phyloP scores from a whole-genome alignment of 2,888 invertebrate genomes.

The Oxyteleia sp. region DNA sequence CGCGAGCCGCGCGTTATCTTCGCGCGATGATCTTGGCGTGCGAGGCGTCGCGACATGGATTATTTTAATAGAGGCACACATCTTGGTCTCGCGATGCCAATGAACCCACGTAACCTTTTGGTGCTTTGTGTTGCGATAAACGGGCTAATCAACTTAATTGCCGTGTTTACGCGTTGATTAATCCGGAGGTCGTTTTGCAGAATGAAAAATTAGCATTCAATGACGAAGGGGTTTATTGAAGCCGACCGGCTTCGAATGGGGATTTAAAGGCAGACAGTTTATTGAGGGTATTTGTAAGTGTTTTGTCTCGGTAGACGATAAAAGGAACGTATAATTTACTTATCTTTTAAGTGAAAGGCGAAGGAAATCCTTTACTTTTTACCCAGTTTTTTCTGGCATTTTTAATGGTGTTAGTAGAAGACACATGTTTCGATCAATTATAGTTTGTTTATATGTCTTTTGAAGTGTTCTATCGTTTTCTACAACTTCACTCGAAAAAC shows the following conservation, averaged over 20 bases:
- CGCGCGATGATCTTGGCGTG: constrained; percentile 35
- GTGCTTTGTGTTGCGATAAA: constrained; percentile 58
- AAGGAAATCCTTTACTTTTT: too few relatives aligned
- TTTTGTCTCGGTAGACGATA: background rate
- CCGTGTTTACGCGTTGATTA: constrained; percentile 55
- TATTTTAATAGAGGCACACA: constrained; percentile 64
- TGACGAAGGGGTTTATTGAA: constrained; percentile 3
- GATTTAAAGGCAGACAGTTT: background rate
- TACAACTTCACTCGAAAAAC: too few relatives aligned
- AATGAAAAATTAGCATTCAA: constrained; percentile 37
- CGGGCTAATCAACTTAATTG: constrained; percentile 54
- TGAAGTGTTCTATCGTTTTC: too few relatives aligned
- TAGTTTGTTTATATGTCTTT: too few relatives aligned
- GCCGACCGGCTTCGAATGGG: background rate
- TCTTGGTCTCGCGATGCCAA: constrained; percentile 58
- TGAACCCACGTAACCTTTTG: constrained; percentile 63
- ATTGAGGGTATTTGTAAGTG: background rate
- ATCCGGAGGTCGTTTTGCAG: background rate
- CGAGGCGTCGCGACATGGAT: constrained; percentile 54
- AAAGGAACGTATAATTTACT: too few relatives aligned
- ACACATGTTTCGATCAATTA: too few relatives aligned
- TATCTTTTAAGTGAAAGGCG: too few relatives aligned
- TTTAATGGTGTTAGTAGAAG: too few relatives aligned
- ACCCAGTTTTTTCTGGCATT: too few relatives aligned
- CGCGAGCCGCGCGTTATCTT: constrained; percentile 38